Evolutionary conservation across 2,888 invertebrate genomes (phyloP).

Genomic region (Drosophila kuntzei): DNA sequence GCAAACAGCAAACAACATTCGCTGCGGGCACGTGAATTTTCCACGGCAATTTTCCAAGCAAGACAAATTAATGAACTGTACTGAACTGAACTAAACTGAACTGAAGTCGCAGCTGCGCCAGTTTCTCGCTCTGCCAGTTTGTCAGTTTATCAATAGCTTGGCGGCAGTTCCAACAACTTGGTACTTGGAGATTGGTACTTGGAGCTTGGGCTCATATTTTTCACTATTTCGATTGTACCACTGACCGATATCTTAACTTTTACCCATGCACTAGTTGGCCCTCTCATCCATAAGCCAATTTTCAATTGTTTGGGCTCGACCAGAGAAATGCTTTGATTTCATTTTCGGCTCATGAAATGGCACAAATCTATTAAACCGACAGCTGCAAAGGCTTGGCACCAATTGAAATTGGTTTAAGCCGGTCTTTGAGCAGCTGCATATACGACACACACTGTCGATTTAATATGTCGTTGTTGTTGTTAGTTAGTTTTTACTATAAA

Average conservation of each 20-base stretch:
- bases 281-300: constrained; percentile 34
- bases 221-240: constrained; percentile 58
- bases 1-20: constrained; percentile 58
- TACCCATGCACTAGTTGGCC: constrained; percentile 45
- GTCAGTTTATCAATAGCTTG: constrained; percentile 48
- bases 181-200: constrained; percentile 1
- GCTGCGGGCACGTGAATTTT: constrained; percentile 60
- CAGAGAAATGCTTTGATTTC: constrained; percentile 64
- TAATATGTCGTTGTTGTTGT: constrained; percentile 1
- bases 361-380: constrained; percentile 59
- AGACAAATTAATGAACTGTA: constrained; percentile 74
- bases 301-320: constrained; percentile 62
- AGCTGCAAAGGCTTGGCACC: constrained; percentile 60
- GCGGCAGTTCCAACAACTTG: constrained; percentile 28
- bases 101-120: constrained; percentile 60
- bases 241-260: constrained; percentile 81
- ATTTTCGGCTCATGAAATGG: constrained; percentile 66
- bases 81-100: constrained; percentile 52
- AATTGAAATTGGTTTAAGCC: constrained; percentile 57
- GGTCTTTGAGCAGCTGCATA: constrained; percentile 35
- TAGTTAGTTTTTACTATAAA: background rate
- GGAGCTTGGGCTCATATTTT: constrained; percentile 38
- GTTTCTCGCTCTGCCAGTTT: constrained; percentile 39
- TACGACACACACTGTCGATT: background rate
- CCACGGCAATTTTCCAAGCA: constrained; percentile 67